These are phyloP conservation scores for Rhogogaster chlorosoma DNA, from an alignment of 2,888 invertebrate species.

Conservation along the genomic window DNA sequence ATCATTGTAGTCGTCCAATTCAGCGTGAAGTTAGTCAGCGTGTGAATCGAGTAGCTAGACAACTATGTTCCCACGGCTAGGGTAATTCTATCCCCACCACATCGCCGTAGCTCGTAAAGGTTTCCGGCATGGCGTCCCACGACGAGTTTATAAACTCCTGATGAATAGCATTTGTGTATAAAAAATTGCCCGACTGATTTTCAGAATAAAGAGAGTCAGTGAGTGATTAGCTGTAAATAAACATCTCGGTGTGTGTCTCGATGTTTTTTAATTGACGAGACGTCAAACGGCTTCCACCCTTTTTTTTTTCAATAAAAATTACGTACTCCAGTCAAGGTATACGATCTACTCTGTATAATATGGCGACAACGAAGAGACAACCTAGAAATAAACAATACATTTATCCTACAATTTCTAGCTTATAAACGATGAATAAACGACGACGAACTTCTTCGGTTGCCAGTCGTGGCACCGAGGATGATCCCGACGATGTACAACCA, in stretches of 20 bases:
- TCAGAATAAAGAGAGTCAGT: neutral
- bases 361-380: conserved; percentile 4
- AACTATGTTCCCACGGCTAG: neutral
- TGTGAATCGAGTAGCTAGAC: neutral
- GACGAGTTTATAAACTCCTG: neutral
- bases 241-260: neutral
- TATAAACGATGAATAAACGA: conserved; percentile 85
- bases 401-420: neutral
- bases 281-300: neutral
- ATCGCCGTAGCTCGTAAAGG: neutral
- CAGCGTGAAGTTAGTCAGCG: neutral
- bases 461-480: conserved; percentile 86
- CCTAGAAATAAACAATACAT: conserved; percentile 24
- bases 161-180: neutral
- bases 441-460: conserved; percentile 91
- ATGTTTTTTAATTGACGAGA: neutral
- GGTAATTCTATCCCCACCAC: neutral
- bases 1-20: neutral
- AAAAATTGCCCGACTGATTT: neutral
- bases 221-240: neutral
- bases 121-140: neutral
- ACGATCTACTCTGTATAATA: neutral
- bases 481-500: conserved; percentile 84
- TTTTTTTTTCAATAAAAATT: neutral
- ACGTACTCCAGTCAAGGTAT: conserved; percentile 2